These are phyloP conservation scores for Lithophane ornitopus DNA, from an alignment of 2,888 invertebrate genomes.

Conservation along the genomic window DNA sequence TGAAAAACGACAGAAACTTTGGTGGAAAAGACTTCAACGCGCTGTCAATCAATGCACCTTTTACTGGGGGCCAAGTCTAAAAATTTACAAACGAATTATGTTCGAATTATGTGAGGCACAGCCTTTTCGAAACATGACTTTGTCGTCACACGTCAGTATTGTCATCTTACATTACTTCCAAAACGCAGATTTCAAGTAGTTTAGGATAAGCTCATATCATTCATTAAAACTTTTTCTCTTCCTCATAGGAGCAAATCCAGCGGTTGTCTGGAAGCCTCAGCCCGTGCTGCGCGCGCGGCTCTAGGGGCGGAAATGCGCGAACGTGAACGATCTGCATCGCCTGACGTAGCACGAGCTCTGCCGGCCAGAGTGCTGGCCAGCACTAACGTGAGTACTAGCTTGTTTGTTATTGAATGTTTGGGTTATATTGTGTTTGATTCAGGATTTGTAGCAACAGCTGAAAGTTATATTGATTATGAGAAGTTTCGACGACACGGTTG, in stretches of 20 bases:
- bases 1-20: background rate
- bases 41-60: background rate
- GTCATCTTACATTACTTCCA: background rate
- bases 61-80: too few relatives aligned
- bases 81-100: too few relatives aligned
- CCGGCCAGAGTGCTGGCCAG: constrained; percentile 83
- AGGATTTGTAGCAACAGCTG: background rate
- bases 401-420: background rate
- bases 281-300: constrained; percentile 82
- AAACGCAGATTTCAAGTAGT: background rate
- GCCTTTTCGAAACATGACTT: background rate
- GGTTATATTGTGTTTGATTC: background rate
- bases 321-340: constrained; percentile 85
- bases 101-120: background rate
- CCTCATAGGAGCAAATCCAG: constrained; percentile 86
- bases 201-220: background rate
- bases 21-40: constrained; percentile 37
- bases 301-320: constrained; percentile 85
- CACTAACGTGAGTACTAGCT: constrained; percentile 74
- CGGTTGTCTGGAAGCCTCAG: constrained; percentile 83
- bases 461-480: background rate
- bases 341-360: constrained; percentile 80
- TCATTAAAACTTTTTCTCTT: background rate
- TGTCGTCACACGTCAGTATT: too few relatives aligned
- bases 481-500: too few relatives aligned